Evolutionary conservation across 2,113 vertebrate species (phyloP).

Genomic region (Spermophilus dauricus): DNA sequence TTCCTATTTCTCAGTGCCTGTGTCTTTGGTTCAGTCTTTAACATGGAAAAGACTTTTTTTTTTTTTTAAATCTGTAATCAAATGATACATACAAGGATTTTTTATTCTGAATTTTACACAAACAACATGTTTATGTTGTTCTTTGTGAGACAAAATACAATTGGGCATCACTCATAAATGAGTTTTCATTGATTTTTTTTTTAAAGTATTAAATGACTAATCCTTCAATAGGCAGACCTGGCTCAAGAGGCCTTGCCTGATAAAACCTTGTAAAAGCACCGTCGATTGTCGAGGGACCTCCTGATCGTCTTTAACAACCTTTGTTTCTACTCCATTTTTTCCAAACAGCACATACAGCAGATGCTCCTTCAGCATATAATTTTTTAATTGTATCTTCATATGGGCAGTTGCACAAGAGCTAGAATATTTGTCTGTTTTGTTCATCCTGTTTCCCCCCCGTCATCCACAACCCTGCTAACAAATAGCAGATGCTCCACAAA

Average conservation of each 20-base stretch:
- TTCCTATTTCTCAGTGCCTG: not conserved
- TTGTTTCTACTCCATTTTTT: not conserved
- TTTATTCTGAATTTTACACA: not conserved
- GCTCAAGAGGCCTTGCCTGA: not conserved
- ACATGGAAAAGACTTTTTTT: not conserved
- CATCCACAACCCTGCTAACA: constrained; percentile 6
- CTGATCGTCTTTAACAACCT: not conserved
- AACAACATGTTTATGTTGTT: constrained; percentile 21
- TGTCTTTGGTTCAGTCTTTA: not conserved
- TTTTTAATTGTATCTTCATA: not conserved
- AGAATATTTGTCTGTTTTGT: constrained; percentile 2
- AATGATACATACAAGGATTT: not conserved
- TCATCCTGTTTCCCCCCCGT: not conserved
- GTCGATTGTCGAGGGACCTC: not conserved
- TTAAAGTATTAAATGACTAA: not conserved
- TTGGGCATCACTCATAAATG: not conserved
- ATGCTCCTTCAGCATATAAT: not conserved
- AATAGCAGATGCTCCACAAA: constrained; percentile 53
- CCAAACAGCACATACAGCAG: not conserved
- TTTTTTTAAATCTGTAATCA: not conserved
- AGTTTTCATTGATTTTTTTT: not conserved
- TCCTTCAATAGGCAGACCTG: not conserved
- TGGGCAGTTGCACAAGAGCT: constrained; percentile 17
- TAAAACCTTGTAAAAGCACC: not conserved
- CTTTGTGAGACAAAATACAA: constrained; percentile 22